A percentile compares a stretch with the other conserved stretches of the same genome.
Conservation (phyloP, 30 jellyfish, hydroid and myxozoan species). For the Rhopilema esculentum region DNA sequence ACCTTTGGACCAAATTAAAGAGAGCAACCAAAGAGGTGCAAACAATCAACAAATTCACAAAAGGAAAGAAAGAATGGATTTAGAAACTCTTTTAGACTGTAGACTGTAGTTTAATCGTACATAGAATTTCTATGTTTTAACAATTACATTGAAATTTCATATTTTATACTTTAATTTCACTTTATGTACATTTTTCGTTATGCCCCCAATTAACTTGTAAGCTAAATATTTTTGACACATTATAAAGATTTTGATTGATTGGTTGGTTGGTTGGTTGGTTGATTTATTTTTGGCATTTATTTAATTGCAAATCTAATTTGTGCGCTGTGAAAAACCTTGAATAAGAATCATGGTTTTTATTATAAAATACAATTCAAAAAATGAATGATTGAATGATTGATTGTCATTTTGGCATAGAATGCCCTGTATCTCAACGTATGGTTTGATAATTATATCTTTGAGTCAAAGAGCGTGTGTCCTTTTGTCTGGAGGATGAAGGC, state of each 20-base stretch:
- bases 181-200: neutral
- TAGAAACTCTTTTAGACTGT: slow-evolving; percentile 42
- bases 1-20: slow-evolving; percentile 34
- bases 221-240: neutral
- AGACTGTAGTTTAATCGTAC: neutral
- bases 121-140: neutral
- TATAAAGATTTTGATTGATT: slow-evolving; percentile 1
- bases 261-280: neutral
- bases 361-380: too few relatives aligned
- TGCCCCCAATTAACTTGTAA: slow-evolving; percentile 2
- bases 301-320: too few relatives aligned
- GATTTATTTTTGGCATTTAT: neutral
- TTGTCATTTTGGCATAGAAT: too few relatives aligned
- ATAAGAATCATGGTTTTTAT: too few relatives aligned
- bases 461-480: too few relatives aligned
- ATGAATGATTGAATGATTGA: too few relatives aligned
- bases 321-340: too few relatives aligned
- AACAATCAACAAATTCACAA: slow-evolving; percentile 3
- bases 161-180: neutral
- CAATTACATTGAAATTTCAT: neutral
- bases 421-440: too few relatives aligned
- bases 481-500: too few relatives aligned
- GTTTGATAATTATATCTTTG: too few relatives aligned
- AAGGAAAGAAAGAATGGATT: slow-evolving; percentile 12
- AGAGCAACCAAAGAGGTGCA: slow-evolving; percentile 52